phyloP scores from a whole-genome alignment of 2,113 vertebrate species.

The Pterocles orientalis region DNA sequence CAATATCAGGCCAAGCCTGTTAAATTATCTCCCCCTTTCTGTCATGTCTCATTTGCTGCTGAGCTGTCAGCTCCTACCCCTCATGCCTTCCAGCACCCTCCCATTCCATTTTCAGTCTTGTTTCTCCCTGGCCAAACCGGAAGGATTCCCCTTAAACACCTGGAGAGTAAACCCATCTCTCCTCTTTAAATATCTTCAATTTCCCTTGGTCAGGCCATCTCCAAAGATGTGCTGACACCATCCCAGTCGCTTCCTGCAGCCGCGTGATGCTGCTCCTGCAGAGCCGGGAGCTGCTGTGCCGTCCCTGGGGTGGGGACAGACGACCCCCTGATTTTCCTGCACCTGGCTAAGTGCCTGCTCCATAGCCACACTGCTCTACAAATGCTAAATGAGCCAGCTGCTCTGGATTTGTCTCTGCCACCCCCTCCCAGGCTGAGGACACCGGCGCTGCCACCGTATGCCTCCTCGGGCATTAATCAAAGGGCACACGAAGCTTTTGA shows the following conservation, averaged over 20 bases:
- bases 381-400: fast-evolving
- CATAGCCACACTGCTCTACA: fast-evolving
- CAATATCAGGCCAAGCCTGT: conserved; percentile 54
- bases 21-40: conserved; percentile 53
- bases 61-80: conserved; percentile 29
- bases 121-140: neutral
- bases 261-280: fast-evolving
- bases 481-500: neutral
- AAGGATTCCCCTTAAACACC: neutral
- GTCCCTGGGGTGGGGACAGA: fast-evolving
- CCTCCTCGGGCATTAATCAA: neutral
- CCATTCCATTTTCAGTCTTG: neutral
- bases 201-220: neutral
- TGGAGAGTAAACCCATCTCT: neutral
- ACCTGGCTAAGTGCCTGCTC: neutral
- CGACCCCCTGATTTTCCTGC: fast-evolving
- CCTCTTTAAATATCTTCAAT: neutral
- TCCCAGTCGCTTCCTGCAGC: fast-evolving
- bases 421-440: neutral
- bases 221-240: fast-evolving
- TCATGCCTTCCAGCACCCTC: neutral
- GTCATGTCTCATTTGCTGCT: conserved; percentile 51
- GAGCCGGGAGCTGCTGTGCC: neutral
- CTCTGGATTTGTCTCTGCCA: neutral
- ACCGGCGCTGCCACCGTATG: neutral